Conservation (phyloP, 1,140 invertebrate species). For the Listronotus bonariensis region DNA sequence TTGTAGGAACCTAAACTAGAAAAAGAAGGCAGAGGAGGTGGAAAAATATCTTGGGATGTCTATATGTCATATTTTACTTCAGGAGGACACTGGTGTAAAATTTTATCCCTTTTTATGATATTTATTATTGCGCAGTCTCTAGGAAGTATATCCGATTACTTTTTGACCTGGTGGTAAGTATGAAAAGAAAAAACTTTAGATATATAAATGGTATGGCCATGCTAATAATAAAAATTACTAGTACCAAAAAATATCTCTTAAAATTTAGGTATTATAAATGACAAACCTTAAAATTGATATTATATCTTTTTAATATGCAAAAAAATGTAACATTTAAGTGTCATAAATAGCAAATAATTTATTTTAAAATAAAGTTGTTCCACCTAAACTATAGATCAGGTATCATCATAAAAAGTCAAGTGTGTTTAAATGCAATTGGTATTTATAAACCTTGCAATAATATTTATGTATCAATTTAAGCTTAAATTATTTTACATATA, state of each 20-base stretch:
- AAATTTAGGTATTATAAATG: no score
- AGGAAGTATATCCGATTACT: slow-evolving; percentile 69
- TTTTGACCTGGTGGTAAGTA: slow-evolving; percentile 68
- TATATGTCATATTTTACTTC: slow-evolving; percentile 68
- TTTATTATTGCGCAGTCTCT: slow-evolving; percentile 65
- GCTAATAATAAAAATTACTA: neutral
- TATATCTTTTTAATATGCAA: no score
- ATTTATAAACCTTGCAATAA: no score
- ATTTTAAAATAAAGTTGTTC: no score
- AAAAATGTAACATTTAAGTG: no score
- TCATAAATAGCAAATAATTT: no score
- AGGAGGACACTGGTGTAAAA: slow-evolving; percentile 59
- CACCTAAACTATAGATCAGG: no score
- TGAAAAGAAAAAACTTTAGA: slow-evolving; percentile 11
- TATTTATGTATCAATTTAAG: no score
- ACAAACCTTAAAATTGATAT: no score
- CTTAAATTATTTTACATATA: no score
- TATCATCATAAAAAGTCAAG: no score
- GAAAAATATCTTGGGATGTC: slow-evolving; percentile 61
- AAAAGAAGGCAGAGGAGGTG: slow-evolving; percentile 49
- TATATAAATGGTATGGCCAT: neutral
- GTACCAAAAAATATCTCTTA: neutral
- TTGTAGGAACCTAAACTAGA: slow-evolving; percentile 24
- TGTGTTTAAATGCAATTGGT: no score
- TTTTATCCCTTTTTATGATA: slow-evolving; percentile 59